Base-by-base conservation (phyloP, 2,888 invertebrate genomes). In the Orthosia cruda region DNA sequence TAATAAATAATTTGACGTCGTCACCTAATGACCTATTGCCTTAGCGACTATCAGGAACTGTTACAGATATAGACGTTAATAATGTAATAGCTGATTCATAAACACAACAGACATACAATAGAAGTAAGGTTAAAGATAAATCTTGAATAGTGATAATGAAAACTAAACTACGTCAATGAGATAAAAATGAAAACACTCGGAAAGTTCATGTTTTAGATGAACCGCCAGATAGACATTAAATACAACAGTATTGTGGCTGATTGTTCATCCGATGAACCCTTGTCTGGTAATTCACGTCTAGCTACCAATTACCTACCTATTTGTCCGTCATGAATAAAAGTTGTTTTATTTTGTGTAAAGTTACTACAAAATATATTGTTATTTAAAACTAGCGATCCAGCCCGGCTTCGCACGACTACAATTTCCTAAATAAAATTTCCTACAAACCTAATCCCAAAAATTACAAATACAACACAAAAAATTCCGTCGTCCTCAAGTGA, bases 61-160 rank as follows among this genome's bases (percentile, higher is more conserved):
- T 52, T 40, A 59, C 50, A 50, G 15, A 62, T 23, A 11, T 15
- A 58, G 11, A 79, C 13, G 16, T 70, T 71, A 78, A 61, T 61
- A 64, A 58, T 49, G 49, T 79, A 55, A 62, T 23, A 61, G 20
- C 16, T 62, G 40, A 62, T 57, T 50, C 61, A 55, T 54, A 49
- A 0, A 50, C n/a, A 23, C 7, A 20, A 47, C n/a, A 55, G 5
- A 13, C 16, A 50, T 2, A 69, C 45, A 80, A 80, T 64, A 18
- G 18, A 73, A 32, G n/a, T 62, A 16, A 59, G 40, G 63, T 73
- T 20, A 64, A 13, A 64, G 74, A 80, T 64, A 77, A 80, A 80
- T 76, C 57, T 63, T 71, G 5, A 79, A 49, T 59, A 59, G 57
- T 50, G 45, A 47, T 71, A 58, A 45, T 20, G 1, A 54, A 54